Percentiles rank a stretch among this genome's conserved stretches.
Conservation (phyloP, 2,797 vertebrate species). For the Cossypha heuglini region DNA sequence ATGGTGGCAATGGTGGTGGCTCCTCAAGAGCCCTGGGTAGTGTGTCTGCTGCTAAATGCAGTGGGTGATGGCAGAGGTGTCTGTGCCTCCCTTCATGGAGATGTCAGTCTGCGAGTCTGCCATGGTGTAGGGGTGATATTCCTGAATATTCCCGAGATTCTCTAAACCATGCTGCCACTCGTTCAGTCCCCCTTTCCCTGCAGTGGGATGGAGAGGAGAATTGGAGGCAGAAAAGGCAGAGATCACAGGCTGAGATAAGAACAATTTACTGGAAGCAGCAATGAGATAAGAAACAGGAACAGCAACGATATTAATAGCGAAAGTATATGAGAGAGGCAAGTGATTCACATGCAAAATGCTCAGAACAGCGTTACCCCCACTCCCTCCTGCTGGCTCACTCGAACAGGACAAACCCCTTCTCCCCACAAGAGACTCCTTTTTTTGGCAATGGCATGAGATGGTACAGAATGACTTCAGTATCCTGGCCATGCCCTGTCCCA, state of each 20-base stretch:
- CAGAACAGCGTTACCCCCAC: accelerated
- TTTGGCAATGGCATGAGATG: neutral
- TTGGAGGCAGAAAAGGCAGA: neutral
- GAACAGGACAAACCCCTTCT: neutral
- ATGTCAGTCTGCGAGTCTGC: neutral
- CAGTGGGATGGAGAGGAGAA: neutral
- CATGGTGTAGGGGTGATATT: neutral
- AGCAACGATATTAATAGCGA: neutral
- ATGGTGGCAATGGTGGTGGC: neutral
- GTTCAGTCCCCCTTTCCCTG: neutral
- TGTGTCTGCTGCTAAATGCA: neutral
- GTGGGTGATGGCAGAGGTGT: neutral
- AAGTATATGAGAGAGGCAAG: neutral
- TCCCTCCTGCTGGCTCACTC: neutral
- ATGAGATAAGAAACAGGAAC: neutral
- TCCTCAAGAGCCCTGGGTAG: neutral
- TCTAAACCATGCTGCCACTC: accelerated
- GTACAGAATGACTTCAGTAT: neutral
- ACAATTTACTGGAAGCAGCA: neutral
- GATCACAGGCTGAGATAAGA: neutral
- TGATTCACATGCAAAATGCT: neutral
- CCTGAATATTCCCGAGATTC: neutral
- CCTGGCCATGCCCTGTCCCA: neutral
- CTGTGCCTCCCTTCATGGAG: neutral
- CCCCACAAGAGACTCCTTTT: neutral